These are phyloP conservation scores for Stomorhina lunata DNA, from an alignment of 2,888 invertebrate genomes.

Conservation along the genomic window DNA sequence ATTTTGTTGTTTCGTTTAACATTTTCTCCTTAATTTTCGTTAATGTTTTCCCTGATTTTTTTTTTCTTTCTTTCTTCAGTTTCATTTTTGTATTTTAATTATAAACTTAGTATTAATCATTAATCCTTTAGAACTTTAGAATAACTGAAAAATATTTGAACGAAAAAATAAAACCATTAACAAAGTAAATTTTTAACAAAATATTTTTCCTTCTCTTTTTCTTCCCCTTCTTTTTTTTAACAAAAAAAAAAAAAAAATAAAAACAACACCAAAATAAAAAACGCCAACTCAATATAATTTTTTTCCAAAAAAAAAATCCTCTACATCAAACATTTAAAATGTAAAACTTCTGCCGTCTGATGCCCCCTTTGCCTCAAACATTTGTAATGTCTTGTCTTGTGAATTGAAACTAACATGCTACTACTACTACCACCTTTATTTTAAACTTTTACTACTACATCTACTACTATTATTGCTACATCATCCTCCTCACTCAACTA, in stretches of 20 bases:
- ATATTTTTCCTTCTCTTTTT: slow-evolving; percentile 50
- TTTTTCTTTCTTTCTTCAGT: background rate
- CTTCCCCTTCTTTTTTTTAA: slow-evolving; percentile 34
- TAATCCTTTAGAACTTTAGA: slow-evolving; percentile 33
- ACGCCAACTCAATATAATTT: slow-evolving; percentile 28
- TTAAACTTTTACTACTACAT: background rate
- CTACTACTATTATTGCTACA: slow-evolving; percentile 44
- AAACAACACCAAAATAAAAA: too few relatives aligned
- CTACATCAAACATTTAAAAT: slow-evolving; percentile 27
- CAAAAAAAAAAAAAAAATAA: background rate
- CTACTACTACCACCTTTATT: background rate
- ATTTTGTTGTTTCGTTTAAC: background rate
- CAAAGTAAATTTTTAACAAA: slow-evolving; percentile 56
- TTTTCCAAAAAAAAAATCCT: too few relatives aligned
- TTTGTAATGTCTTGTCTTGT: slow-evolving; percentile 54
- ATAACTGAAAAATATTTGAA: background rate
- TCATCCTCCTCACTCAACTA: slow-evolving; percentile 36
- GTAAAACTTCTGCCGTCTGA: slow-evolving; percentile 22
- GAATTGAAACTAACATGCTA: slow-evolving; percentile 28
- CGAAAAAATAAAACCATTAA: slow-evolving; percentile 38
- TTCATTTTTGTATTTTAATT: slow-evolving; percentile 22
- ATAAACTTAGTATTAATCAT: slow-evolving; percentile 47
- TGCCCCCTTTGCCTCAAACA: slow-evolving; percentile 23
- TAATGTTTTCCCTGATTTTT: background rate
- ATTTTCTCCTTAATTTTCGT: background rate